A percentile compares a stretch with the other conserved stretches of the same genome.
These are phyloP conservation scores for Bellardia bayeri DNA, from an alignment of 2,888 invertebrate species.

Conservation along the genomic window DNA sequence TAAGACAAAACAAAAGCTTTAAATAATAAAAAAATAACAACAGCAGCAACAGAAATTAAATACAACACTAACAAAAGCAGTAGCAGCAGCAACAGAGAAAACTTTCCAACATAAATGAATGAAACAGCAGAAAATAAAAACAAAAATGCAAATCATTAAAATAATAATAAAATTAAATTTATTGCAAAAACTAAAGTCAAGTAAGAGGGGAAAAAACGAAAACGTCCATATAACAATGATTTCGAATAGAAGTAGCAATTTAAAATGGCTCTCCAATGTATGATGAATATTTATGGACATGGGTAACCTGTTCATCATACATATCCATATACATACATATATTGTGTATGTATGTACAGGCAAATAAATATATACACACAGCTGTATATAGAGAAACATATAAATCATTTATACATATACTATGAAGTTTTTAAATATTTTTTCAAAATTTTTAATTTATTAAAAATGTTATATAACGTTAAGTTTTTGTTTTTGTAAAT, in stretches of 20 bases:
- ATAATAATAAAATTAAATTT: conserved; percentile 61
- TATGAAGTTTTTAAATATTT: background rate
- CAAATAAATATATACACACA: background rate
- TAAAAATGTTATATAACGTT: background rate
- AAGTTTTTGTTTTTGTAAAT: background rate
- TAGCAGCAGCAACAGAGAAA: conserved; percentile 4
- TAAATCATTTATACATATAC: background rate
- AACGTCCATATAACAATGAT: conserved; percentile 9
- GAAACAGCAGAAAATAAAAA: conserved; percentile 37
- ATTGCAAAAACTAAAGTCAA: conserved; percentile 30
- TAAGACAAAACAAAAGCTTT: conserved; percentile 49
- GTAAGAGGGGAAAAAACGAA: background rate
- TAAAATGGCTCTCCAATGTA: conserved; percentile 26
- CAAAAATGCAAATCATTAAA: conserved; percentile 58
- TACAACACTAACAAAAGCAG: background rate
- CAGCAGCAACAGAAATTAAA: conserved; percentile 7
- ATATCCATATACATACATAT: no score
- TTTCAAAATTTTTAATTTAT: background rate
- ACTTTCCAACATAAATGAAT: conserved; percentile 17
- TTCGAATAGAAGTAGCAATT: conserved; percentile 18
- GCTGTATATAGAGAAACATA: background rate
- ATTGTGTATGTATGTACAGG: no score
- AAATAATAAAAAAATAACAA: conserved; percentile 13
- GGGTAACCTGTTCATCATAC: background rate
- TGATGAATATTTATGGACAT: conserved; percentile 32